phyloP scores from a whole-genome alignment of 1,140 invertebrate species.

The Drosophila nebulosa region DNA sequence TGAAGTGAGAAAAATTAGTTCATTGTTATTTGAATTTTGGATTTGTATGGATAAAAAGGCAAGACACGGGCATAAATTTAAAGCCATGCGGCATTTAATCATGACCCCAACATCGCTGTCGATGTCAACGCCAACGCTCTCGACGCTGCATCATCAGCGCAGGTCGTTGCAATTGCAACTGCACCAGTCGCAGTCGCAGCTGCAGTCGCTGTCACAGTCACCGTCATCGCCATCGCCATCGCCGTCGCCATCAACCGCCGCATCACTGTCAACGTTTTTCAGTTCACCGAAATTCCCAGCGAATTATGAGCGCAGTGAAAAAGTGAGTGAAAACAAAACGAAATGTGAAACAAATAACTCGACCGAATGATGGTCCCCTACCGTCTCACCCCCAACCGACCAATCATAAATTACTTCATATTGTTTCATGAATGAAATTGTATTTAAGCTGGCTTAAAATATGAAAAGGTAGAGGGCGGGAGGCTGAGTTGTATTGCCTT shows the following conservation, averaged over 20 bases:
- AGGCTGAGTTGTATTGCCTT: slow-evolving; percentile 40
- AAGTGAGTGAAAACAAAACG: slow-evolving; percentile 66
- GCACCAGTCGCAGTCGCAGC: slow-evolving; percentile 22
- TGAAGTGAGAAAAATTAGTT: slow-evolving; percentile 49
- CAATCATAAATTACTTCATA: slow-evolving; percentile 51
- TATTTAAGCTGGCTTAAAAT: slow-evolving; percentile 6
- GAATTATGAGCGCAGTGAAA: slow-evolving; percentile 79
- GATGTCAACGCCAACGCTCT: slow-evolving; percentile 74
- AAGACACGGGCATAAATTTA: slow-evolving; percentile 18
- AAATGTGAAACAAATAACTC: slow-evolving; percentile 7
- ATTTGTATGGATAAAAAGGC: slow-evolving; percentile 14
- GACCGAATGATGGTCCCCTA: neutral
- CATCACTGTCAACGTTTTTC: slow-evolving; percentile 60
- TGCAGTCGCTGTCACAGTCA: slow-evolving; percentile 27
- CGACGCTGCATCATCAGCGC: slow-evolving; percentile 66
- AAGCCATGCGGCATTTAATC: slow-evolving; percentile 70
- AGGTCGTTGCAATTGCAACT: slow-evolving; percentile 46
- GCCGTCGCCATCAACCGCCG: slow-evolving; percentile 53
- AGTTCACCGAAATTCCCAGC: slow-evolving; percentile 74
- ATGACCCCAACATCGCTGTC: slow-evolving; percentile 73
- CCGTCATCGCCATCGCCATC: slow-evolving; percentile 54
- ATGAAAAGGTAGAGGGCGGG: neutral
- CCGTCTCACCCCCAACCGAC: neutral
- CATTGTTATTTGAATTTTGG: slow-evolving; percentile 9
- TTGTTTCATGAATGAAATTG: slow-evolving; percentile 42